Evolutionary conservation across 1,140 invertebrate genomes (phyloP).

Genomic region (Dolichoris vasculosae): DNA sequence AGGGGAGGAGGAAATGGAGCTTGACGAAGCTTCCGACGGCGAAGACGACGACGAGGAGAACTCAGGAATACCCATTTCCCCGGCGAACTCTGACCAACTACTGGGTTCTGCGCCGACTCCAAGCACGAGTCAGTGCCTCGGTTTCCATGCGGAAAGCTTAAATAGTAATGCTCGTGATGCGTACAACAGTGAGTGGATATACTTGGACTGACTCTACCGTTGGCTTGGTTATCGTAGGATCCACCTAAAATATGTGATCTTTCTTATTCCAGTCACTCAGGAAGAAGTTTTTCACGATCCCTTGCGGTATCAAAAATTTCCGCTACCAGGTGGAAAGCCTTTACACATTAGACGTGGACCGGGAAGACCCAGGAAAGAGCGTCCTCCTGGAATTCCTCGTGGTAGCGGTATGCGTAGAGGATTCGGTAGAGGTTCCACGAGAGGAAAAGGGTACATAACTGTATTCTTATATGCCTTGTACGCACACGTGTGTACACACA

Average conservation of each 20-base stretch:
- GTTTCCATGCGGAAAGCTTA: constrained; percentile 47
- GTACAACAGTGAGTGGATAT: constrained; percentile 41
- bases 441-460: constrained; percentile 69
- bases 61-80: constrained; percentile 69
- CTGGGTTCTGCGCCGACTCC: constrained; percentile 66
- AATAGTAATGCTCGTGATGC: constrained; percentile 44
- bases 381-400: constrained; percentile 67
- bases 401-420: constrained; percentile 66
- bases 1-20: constrained; percentile 74
- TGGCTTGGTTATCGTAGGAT: background rate
- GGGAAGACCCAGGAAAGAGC: constrained; percentile 82
- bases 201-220: background rate
- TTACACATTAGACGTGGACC: constrained; percentile 80
- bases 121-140: constrained; percentile 64
- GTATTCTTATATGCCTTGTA: background rate
- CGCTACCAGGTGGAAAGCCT: constrained; percentile 75
- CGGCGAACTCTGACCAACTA: constrained; percentile 71
- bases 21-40: constrained; percentile 72
- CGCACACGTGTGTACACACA: background rate
- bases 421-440: constrained; percentile 68
- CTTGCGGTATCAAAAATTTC: constrained; percentile 70
- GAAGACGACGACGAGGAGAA: constrained; percentile 70
- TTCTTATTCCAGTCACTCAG: constrained; percentile 64
- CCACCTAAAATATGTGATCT: background rate
- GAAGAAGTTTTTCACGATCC: constrained; percentile 72